Evolutionary conservation across 2,888 invertebrate species (phyloP).

Genomic region (Hoplodrina ambigua): DNA sequence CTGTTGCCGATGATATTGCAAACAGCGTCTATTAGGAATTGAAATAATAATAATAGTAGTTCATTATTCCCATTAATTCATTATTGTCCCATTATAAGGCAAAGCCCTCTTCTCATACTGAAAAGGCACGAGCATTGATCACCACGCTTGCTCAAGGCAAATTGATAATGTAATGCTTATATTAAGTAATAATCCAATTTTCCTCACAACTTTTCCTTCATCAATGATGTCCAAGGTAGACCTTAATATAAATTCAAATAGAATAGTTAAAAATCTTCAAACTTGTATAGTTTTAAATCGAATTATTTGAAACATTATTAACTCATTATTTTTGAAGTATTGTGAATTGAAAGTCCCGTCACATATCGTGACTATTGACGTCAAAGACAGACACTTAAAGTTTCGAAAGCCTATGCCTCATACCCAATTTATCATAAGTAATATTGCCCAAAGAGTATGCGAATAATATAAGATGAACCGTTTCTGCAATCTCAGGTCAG

Average conservation of each 20-base stretch:
- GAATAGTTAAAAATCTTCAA: background rate
- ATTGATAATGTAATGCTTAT: no score
- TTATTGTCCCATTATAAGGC: no score
- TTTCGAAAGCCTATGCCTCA: conserved; percentile 32
- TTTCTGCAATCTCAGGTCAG: conserved; percentile 57
- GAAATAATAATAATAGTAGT: no score
- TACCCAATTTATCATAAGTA: conserved; percentile 27
- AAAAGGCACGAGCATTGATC: no score
- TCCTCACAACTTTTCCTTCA: no score
- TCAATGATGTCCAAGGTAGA: no score
- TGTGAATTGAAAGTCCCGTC: conserved; percentile 10
- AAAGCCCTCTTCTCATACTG: no score
- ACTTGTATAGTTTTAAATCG: background rate
- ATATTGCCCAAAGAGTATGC: conserved; percentile 25
- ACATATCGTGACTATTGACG: conserved; percentile 26
- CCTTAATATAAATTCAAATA: no score
- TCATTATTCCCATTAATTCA: no score
- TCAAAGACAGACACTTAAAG: conserved; percentile 19
- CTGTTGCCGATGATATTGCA: conserved; percentile 35
- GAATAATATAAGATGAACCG: conserved; percentile 44
- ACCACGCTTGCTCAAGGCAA: no score
- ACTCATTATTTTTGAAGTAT: background rate
- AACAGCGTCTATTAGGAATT: conserved; percentile 1
- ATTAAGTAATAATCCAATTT: no score
- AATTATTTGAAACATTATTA: background rate